Conservation (phyloP, 2,797 vertebrate species). For the Columba guinea region DNA sequence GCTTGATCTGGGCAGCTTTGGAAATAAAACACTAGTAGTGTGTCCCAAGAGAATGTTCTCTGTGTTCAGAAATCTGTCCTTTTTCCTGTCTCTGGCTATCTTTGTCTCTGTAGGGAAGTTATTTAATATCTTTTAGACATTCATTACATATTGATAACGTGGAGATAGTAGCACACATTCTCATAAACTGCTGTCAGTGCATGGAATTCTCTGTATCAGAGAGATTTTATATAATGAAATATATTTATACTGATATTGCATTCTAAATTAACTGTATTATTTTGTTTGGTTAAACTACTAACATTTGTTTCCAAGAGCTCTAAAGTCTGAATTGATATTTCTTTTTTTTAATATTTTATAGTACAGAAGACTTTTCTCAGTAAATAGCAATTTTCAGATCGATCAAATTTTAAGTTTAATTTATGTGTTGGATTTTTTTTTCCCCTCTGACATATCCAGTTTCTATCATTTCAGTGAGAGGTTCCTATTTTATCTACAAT, state of each 20-base stretch:
- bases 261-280: background rate
- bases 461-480: background rate
- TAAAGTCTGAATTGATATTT: background rate
- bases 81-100: background rate
- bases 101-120: background rate
- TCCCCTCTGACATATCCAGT: background rate
- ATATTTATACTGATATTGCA: background rate
- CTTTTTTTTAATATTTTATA: background rate
- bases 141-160: background rate
- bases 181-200: background rate
- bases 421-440: rapidly evolving
- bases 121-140: background rate
- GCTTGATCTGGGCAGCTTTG: background rate
- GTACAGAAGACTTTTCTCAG: background rate
- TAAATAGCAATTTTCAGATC: background rate
- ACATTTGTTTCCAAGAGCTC: background rate
- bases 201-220: background rate
- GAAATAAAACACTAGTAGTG: background rate
- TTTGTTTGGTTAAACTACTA: background rate
- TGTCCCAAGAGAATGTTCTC: background rate
- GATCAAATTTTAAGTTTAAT: background rate
- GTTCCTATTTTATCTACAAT: background rate
- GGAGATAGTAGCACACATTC: background rate
- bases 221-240: background rate
- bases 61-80: background rate